These are phyloP conservation scores for Raja brachyura DNA, from an alignment of 2,113 vertebrate genomes.

Conservation along the genomic window DNA sequence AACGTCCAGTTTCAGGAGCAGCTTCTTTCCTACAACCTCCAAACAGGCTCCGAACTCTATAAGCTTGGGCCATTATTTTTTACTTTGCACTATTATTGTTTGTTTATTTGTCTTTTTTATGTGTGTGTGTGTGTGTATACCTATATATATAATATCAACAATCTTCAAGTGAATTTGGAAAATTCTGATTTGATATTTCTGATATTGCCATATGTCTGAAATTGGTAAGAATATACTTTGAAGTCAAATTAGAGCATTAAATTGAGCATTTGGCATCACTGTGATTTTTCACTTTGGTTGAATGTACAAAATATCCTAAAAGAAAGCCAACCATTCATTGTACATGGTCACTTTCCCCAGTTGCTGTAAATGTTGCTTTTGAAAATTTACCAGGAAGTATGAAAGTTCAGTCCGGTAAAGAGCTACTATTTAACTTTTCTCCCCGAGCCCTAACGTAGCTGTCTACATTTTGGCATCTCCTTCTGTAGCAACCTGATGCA, in stretches of 20 bases:
- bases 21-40: no score
- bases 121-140: no score
- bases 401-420: not conserved
- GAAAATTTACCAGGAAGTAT: not conserved
- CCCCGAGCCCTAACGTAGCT: not conserved
- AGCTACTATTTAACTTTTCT: not conserved
- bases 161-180: no score
- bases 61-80: no score
- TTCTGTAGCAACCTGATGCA: not conserved
- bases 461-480: not conserved
- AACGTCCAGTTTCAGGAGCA: no score
- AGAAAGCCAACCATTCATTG: not conserved
- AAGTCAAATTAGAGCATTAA: not conserved
- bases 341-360: not conserved
- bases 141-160: no score
- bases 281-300: not conserved
- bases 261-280: not conserved
- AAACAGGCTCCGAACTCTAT: no score
- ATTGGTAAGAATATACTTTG: not conserved
- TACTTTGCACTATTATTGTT: no score
- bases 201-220: not conserved
- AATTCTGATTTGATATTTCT: not conserved
- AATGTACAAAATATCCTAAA: not conserved
- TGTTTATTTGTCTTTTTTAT: no score
- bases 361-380: slow-evolving; percentile 18